These are phyloP conservation scores for Liolophura sinensis DNA, from an alignment of 1,140 invertebrate genomes.

Conservation along the genomic window DNA sequence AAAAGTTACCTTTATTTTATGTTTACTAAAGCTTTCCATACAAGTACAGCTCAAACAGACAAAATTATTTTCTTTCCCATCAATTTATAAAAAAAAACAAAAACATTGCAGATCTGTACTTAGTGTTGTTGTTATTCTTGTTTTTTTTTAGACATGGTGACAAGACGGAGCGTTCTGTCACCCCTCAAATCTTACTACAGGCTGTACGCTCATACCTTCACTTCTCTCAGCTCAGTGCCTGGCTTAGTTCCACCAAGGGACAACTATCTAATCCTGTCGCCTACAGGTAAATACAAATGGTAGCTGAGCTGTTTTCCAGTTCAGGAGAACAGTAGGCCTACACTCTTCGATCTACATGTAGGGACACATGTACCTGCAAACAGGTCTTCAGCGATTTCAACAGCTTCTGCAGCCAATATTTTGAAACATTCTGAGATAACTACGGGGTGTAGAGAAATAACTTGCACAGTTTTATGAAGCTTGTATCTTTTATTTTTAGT, in stretches of 20 bases:
- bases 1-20: no score
- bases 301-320: neutral
- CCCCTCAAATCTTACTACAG: conserved; percentile 69
- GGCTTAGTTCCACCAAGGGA: conserved; percentile 68
- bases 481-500: no score
- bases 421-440: no score
- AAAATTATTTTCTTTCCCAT: conserved; percentile 6
- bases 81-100: no score
- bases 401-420: no score
- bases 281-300: conserved; percentile 56
- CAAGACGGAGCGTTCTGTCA: conserved; percentile 30
- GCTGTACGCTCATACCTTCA: conserved; percentile 94
- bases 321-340: no score
- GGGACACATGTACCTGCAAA: no score
- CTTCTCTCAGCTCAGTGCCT: conserved; percentile 93
- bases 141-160: neutral
- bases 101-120: neutral
- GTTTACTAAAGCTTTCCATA: neutral
- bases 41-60: conserved; percentile 8
- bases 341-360: no score
- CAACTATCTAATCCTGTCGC: conserved; percentile 63
- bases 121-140: neutral
- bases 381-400: no score
- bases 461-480: no score
- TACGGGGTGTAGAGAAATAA: no score